Conservation (phyloP, 2,113 vertebrate genomes). For the Heteronetta atricapilla region DNA sequence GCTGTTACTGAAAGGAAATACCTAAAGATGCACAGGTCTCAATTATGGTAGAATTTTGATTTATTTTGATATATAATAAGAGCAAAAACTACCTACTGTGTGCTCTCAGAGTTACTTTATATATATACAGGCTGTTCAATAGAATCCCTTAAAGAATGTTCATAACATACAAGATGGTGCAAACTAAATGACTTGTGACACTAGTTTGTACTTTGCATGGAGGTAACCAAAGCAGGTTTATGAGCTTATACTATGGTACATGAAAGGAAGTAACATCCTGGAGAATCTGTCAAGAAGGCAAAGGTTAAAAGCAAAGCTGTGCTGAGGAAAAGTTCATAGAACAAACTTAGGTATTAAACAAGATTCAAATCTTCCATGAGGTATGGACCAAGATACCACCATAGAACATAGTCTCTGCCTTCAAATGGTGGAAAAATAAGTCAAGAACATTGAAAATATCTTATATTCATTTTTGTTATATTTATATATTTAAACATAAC, state of each 20-base stretch:
- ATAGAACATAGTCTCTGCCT: neutral
- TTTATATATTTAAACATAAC: neutral
- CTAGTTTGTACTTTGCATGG: neutral
- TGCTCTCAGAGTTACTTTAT: neutral
- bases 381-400: neutral
- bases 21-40: neutral
- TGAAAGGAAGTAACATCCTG: neutral
- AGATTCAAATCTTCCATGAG: neutral
- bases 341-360: neutral
- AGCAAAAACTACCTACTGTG: neutral
- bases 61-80: neutral
- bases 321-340: neutral
- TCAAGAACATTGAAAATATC: neutral
- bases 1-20: slow-evolving; percentile 1
- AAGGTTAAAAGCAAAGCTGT: neutral
- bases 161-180: neutral
- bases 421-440: neutral
- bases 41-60: neutral
- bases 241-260: neutral
- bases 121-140: neutral
- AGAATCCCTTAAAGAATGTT: neutral
- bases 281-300: neutral
- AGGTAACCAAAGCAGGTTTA: neutral
- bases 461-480: neutral
- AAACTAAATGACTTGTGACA: neutral